Conservation (phyloP, 2,797 vertebrate genomes). For the Characodon lateralis region DNA sequence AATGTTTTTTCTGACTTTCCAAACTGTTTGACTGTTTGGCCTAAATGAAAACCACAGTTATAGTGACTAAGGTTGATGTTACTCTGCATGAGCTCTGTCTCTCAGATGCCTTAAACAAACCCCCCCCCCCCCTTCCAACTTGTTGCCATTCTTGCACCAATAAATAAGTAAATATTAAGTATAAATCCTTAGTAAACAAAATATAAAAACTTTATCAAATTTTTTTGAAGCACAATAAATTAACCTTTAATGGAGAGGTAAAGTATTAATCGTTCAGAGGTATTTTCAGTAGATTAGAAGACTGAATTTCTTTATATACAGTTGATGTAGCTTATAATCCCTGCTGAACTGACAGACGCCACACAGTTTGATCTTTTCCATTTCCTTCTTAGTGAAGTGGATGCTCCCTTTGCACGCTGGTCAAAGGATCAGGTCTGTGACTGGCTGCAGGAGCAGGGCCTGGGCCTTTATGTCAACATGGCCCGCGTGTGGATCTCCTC, state of each 20-base stretch:
- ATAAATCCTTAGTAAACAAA: neutral
- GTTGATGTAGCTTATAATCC: too few species aligned
- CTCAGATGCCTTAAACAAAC: too few species aligned
- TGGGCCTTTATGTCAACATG: slow-evolving; percentile 88
- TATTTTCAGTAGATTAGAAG: too few species aligned
- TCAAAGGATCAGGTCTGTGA: slow-evolving; percentile 94
- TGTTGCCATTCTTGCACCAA: neutral
- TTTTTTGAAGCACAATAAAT: neutral
- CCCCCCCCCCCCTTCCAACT: neutral
- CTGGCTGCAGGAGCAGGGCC: slow-evolving; percentile 94
- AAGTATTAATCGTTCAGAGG: neutral
- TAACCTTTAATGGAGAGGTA: neutral
- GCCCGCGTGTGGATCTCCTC: slow-evolving; percentile 92
- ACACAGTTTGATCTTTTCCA: neutral
- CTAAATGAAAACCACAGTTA: neutral
- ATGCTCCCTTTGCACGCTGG: slow-evolving; percentile 96
- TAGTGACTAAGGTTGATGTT: neutral
- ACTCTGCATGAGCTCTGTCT: neutral
- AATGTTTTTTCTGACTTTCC: neutral
- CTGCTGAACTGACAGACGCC: neutral
- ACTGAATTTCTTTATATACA: too few species aligned
- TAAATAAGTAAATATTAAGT: neutral
- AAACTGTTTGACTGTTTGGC: neutral
- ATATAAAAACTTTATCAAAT: neutral
- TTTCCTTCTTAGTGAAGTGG: slow-evolving; percentile 85